These are phyloP conservation scores for Helogale parvula DNA, from an alignment of 2,113 vertebrate genomes.

Conservation along the genomic window DNA sequence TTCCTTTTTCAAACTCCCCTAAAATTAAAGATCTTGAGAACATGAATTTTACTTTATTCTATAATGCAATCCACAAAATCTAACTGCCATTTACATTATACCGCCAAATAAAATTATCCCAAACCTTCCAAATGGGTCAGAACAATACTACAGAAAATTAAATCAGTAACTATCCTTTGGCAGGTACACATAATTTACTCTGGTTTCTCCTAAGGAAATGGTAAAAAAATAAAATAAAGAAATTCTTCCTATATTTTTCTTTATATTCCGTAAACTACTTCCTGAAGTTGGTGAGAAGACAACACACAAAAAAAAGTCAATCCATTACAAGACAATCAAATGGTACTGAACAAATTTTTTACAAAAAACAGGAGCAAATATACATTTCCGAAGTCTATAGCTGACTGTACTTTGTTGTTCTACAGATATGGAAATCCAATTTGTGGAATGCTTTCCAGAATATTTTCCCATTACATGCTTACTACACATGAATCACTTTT, in stretches of 20 bases:
- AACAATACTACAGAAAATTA: conserved; percentile 41
- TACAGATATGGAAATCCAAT: neutral
- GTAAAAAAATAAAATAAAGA: neutral
- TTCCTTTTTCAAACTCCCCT: conserved; percentile 41
- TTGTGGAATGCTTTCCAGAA: neutral
- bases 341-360: neutral
- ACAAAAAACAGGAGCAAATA: neutral
- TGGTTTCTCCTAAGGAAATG: neutral
- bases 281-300: neutral
- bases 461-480: neutral
- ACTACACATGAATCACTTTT: conserved; percentile 2
- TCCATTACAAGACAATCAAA: neutral
- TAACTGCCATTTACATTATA: neutral
- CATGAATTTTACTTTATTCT: neutral
- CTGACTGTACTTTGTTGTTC: neutral
- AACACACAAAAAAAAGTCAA: conserved; percentile 28
- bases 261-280: conserved; percentile 30
- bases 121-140: conserved; percentile 47
- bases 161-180: conserved; percentile 5
- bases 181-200: neutral
- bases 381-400: neutral
- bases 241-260: neutral
- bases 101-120: conserved; percentile 35
- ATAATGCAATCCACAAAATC: conserved; percentile 51
- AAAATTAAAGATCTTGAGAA: conserved; percentile 3